Conservation (phyloP, 2,113 vertebrate genomes). For the Anser cygnoides region DNA sequence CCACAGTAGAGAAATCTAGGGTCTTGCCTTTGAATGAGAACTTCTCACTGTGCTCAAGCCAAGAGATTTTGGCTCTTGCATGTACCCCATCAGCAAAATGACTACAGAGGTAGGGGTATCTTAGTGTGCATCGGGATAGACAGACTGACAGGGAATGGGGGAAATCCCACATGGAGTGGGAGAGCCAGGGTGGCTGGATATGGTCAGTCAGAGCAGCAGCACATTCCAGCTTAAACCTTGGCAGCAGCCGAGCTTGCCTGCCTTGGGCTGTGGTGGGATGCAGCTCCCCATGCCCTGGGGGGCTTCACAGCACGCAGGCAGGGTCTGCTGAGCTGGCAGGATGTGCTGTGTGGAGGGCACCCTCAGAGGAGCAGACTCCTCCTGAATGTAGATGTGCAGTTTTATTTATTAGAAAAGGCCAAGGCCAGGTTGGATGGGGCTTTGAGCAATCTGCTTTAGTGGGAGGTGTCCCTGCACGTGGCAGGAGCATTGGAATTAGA, state of each 20-base stretch:
- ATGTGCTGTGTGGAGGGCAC: neutral
- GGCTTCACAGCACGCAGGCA: neutral
- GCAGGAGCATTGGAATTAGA: too few species aligned
- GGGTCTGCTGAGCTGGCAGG: neutral
- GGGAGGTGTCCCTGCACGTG: too few species aligned
- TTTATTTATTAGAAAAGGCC: neutral
- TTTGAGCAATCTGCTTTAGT: too few species aligned
- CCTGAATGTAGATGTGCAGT: neutral
- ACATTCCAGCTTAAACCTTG: neutral
- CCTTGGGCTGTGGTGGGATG: neutral
- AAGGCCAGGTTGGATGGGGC: too few species aligned
- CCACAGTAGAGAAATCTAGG: neutral
- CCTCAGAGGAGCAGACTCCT: neutral
- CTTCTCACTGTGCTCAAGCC: neutral
- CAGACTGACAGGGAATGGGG: fast-evolving
- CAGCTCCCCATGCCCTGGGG: neutral
- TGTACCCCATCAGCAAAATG: neutral
- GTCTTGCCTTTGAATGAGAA: neutral
- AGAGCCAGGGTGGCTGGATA: neutral
- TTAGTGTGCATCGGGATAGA: neutral
- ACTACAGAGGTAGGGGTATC: neutral
- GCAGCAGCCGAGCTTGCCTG: fast-evolving
- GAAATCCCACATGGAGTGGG: neutral
- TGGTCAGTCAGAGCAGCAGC: neutral
- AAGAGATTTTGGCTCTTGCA: neutral